Evolutionary conservation across 2,888 invertebrate species (phyloP).

Genomic region (Cepaea hortensis): DNA sequence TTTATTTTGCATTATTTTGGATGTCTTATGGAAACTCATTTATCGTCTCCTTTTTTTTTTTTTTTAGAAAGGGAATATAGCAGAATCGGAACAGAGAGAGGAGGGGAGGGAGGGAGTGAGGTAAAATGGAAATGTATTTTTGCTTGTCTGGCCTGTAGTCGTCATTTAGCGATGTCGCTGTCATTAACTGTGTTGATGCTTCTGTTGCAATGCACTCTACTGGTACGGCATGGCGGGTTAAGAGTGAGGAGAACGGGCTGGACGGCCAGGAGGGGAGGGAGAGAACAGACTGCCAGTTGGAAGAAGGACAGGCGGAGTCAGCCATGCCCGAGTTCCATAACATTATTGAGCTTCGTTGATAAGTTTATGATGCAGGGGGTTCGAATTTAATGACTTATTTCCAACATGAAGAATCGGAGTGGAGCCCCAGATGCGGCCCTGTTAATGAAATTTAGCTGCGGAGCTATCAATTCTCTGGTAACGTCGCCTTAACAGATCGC

Average conservation of each 20-base stretch:
- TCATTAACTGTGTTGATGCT: constrained; percentile 19
- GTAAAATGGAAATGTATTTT: constrained; percentile 17
- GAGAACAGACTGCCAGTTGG: neutral
- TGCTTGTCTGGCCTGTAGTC: constrained; percentile 33
- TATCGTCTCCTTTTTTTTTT: constrained; percentile 7
- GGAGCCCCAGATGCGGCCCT: constrained; percentile 31
- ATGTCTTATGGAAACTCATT: constrained; percentile 30
- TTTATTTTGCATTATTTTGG: constrained; percentile 18
- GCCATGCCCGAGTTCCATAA: constrained; percentile 3
- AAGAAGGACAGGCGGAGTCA: neutral
- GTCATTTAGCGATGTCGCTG: constrained; percentile 8
- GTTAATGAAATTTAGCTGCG: constrained; percentile 47
- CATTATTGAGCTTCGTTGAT: constrained; percentile 31
- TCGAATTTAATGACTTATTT: constrained; percentile 43
- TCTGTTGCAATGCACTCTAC: constrained; percentile 12
- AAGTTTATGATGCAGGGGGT: constrained; percentile 41
- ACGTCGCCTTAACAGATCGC: constrained; percentile 35
- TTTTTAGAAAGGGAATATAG: constrained; percentile 13
- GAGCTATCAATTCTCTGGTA: constrained; percentile 44
- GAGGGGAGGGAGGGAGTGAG: neutral
- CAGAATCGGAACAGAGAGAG: neutral
- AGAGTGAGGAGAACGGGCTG: neutral
- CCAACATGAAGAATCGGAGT: constrained; percentile 41
- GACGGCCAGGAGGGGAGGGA: neutral
- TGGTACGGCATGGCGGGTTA: too few relatives aligned